These are phyloP conservation scores for Cinara cedri DNA, from an alignment of 2,888 invertebrate genomes.

Conservation along the genomic window DNA sequence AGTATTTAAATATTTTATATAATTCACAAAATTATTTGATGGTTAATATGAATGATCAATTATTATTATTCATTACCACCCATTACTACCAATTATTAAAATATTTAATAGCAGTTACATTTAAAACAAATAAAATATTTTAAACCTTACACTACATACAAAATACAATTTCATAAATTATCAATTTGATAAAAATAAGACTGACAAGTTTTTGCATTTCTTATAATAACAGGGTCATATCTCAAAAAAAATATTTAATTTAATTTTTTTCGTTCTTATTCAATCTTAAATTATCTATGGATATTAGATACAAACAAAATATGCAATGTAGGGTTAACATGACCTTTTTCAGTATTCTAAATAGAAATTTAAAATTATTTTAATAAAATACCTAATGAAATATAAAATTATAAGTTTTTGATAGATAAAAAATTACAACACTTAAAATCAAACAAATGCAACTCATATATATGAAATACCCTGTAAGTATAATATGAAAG, in stretches of 20 bases:
- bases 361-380: constrained; percentile 29
- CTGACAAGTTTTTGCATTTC: too few species aligned
- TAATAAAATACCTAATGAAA: neutral
- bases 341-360: constrained; percentile 26
- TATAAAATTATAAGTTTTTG: constrained; percentile 16
- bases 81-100: constrained; percentile 1
- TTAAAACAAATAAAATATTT: neutral
- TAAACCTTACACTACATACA: too few species aligned
- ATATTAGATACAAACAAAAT: neutral
- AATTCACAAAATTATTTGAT: too few species aligned
- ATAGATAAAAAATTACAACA: constrained; percentile 17
- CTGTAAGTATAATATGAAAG: constrained; percentile 39
- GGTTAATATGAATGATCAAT: too few species aligned
- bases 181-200: too few species aligned
- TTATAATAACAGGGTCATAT: too few species aligned
- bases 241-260: too few species aligned
- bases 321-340: neutral
- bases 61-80: too few species aligned
- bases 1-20: too few species aligned
- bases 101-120: constrained; percentile 7
- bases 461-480: constrained; percentile 38
- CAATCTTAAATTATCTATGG: too few species aligned
- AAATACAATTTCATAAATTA: too few species aligned
- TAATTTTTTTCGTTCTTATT: too few species aligned
- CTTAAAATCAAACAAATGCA: constrained; percentile 36